Conservation (phyloP, 2,888 invertebrate genomes). For the Aporophyla lueneburgensis region DNA sequence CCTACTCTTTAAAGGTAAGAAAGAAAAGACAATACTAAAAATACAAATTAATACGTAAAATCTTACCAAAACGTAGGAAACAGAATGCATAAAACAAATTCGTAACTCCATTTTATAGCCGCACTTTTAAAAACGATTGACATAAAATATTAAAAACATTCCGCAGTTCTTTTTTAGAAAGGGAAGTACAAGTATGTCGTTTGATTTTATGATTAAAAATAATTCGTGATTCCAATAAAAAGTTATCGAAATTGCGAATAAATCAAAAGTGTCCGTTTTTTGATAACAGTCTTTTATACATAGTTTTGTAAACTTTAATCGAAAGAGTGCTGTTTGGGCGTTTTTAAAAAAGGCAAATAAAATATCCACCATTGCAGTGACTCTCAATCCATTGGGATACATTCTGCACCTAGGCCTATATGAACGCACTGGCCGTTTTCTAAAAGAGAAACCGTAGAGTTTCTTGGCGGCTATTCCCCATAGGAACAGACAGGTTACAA, state of each 20-base stretch:
- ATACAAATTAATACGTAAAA: neutral
- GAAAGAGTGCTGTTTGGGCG: neutral
- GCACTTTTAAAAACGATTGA: slow-evolving; percentile 7
- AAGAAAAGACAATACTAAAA: neutral
- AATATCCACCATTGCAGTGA: neutral
- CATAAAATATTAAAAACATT: neutral
- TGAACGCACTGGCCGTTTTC: neutral
- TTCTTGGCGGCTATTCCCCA: neutral
- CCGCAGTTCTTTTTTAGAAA: neutral
- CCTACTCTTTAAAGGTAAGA: neutral
- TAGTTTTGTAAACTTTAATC: neutral
- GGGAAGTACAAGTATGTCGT: neutral
- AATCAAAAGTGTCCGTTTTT: slow-evolving; percentile 22
- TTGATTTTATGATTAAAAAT: neutral
- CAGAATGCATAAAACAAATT: neutral
- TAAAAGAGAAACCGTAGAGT: neutral
- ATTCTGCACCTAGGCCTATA: neutral
- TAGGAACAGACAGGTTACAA: neutral
- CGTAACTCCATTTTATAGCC: slow-evolving; percentile 29
- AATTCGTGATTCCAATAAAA: slow-evolving; percentile 23
- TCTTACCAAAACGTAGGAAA: slow-evolving; percentile 40
- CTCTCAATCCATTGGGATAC: neutral
- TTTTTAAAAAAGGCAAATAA: neutral
- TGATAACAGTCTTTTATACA: slow-evolving; percentile 6
- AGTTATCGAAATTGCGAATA: slow-evolving; percentile 31